Conservation (phyloP, 1,140 invertebrate genomes). For the Grapholita molesta region DNA sequence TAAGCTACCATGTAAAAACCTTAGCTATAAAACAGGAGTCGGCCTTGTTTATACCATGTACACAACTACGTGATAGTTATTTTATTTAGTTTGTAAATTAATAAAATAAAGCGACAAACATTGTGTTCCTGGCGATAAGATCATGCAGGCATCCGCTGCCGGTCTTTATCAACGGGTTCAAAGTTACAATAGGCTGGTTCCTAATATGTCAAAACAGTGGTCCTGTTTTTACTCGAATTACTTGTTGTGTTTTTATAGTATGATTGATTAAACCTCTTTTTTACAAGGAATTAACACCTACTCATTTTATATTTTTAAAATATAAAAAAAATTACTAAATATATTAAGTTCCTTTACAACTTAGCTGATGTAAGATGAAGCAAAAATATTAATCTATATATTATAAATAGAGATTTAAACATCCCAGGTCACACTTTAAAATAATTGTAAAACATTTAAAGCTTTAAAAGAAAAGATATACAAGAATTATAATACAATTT, state of each 20-base stretch:
- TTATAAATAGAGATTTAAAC: no score
- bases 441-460: background rate
- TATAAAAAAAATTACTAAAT: no score
- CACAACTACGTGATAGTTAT: background rate
- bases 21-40: no score
- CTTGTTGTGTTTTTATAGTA: no score
- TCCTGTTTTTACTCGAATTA: constrained; percentile 33
- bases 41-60: no score
- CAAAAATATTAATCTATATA: background rate
- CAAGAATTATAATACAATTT: background rate
- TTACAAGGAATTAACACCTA: no score
- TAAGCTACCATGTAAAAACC: no score
- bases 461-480: constrained; percentile 4
- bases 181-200: constrained; percentile 58
- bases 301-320: no score
- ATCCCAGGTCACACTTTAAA: background rate
- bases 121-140: constrained; percentile 40
- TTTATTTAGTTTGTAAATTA: background rate
- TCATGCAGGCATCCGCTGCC: constrained; percentile 47
- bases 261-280: no score
- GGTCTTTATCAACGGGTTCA: constrained; percentile 58
- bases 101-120: background rate
- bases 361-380: no score
- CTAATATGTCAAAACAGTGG: constrained; percentile 39
- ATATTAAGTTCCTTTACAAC: no score